Evolutionary conservation across 1,140 invertebrate species (phyloP), one percentile per base, ranked within the genome.

Genomic region (Lepidurus arcticus): DNA sequence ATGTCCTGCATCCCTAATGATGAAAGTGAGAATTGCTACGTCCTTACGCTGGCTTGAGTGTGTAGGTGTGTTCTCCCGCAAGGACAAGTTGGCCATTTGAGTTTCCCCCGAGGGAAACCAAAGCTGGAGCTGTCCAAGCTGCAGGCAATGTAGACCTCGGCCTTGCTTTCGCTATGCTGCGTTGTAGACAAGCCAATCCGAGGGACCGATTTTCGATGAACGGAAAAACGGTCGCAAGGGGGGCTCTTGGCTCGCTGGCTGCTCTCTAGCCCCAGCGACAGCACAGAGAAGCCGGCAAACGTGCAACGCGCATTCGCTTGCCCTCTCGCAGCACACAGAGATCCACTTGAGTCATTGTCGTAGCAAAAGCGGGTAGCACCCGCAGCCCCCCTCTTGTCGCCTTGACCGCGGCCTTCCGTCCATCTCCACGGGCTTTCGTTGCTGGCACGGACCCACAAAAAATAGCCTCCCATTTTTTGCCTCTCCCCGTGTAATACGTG

Each of bases 271-370:
- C 53, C 53, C 53, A 16, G 13, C 53, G 53, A 65, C 53, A 65
- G 53, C 53, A 65, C 53, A 65, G 53, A 65, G 53, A n/a, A 65
- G 53, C 53, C 53, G 53, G 53, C 53, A 65, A 65, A 65, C 53
- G 53, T 65, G 53, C 53, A n/a, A 65, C 53, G 53, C 53, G 53
- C 53, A 65, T 65, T 65, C 53, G 53, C 53, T 65, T 65, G 53
- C 53, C 53, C 53, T 65, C 53, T 65, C 53, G 53, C 53, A 65
- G 53, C 53, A 65, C 21, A 65, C 53, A 65, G 53, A 21, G 53
- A 65, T 65, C 53, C 53, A 65, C 53, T 65, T 65, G 53, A 65
- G 53, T 65, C 53, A 65, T 65, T 65, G 53, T 65, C 53, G 53
- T 65, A 65, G 53, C 53, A 65, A 65, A 65, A 65, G 53, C 53